phyloP scores from a whole-genome alignment of 1,140 invertebrate genomes.

The Pomacea maculata region DNA sequence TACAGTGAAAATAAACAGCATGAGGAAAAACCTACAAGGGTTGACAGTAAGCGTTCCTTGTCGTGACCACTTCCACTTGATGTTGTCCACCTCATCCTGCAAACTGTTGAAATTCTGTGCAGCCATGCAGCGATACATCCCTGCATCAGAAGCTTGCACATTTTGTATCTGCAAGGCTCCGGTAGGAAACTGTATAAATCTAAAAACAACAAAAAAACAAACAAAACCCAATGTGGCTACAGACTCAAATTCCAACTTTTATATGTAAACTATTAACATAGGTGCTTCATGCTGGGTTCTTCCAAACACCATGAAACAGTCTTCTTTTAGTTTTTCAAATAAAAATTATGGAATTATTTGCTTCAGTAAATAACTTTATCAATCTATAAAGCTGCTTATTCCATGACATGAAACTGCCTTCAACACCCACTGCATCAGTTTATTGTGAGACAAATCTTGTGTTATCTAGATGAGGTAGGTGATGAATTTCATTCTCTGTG shows the following conservation, averaged over 20 bases:
- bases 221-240: not conserved
- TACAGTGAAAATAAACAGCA: not conserved
- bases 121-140: conserved; percentile 39
- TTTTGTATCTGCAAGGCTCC: conserved; percentile 44
- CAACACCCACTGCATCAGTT: no score
- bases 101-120: conserved; percentile 34
- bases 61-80: conserved; percentile 36
- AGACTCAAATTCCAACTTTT: not conserved
- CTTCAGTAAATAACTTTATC: no score
- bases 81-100: conserved; percentile 33
- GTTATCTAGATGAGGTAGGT: no score
- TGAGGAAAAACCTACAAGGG: conserved; percentile 21
- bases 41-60: conserved; percentile 35
- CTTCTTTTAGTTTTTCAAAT: no score
- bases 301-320: no score
- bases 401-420: no score
- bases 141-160: conserved; percentile 31
- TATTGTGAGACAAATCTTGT: no score
- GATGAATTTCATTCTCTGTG: no score
- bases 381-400: no score
- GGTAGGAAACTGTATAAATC: conserved; percentile 35
- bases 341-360: no score
- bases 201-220: conserved; percentile 19
- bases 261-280: not conserved
- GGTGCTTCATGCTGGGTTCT: no score